phyloP scores from a whole-genome alignment of 2,113 vertebrate species.

The Psilopogon haemacephalus region DNA sequence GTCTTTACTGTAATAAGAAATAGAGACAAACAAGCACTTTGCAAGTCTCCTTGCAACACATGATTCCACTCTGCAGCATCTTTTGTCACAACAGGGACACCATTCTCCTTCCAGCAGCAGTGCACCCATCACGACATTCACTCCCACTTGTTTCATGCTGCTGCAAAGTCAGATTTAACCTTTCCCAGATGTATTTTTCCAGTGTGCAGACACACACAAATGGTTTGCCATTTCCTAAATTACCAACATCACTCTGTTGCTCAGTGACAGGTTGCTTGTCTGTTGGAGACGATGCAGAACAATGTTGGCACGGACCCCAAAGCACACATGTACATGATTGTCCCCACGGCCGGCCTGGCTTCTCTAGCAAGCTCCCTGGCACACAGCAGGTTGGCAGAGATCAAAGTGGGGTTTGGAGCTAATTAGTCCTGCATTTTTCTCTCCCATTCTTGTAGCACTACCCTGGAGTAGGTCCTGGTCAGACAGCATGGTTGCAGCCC shows the following conservation, averaged over 20 bases:
- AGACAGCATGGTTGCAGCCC: fast-evolving
- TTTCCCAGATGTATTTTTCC: not conserved
- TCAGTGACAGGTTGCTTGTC: not conserved
- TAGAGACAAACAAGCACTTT: not conserved
- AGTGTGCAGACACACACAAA: not conserved
- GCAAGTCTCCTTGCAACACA: fast-evolving
- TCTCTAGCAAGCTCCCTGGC: not conserved
- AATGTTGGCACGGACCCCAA: not conserved
- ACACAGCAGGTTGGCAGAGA: not conserved
- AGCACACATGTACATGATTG: fast-evolving
- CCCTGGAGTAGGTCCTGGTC: not conserved
- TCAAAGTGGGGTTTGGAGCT: fast-evolving
- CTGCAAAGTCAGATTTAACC: not conserved
- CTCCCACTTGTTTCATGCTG: not conserved
- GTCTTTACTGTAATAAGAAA: not conserved
- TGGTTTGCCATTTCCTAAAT: slow-evolving; percentile 20
- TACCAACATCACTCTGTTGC: not conserved
- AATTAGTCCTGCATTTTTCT: not conserved
- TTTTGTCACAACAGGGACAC: not conserved
- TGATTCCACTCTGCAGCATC: not conserved
- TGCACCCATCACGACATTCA: fast-evolving
- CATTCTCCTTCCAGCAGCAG: not conserved
- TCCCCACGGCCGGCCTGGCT: fast-evolving
- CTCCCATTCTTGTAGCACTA: not conserved
- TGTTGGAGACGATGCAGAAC: not conserved